Evolutionary conservation across 2,888 invertebrate genomes (phyloP), one percentile per base, ranked within the genome.

Genomic region (Mesopsocus fuscifrons): DNA sequence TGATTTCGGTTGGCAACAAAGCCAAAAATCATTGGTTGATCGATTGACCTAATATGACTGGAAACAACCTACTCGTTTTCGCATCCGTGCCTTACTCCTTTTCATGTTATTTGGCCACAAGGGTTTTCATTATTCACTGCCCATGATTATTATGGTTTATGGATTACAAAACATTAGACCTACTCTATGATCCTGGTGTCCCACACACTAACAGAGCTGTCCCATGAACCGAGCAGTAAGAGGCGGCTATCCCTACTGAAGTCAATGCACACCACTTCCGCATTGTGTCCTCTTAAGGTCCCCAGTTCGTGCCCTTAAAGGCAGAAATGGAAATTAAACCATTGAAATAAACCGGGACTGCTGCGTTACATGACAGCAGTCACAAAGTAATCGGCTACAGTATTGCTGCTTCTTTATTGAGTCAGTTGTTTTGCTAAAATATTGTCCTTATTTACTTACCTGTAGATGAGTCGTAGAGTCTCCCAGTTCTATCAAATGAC

Each of bases 221-320:
- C 84, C 57, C 84, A 84, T 2, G 83, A 83, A 4, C 80, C 83
- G 0, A 82, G 82, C 51, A 84, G 69, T 46, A 84, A 59, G 41
- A 73, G 61, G 51, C 71, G 71, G 1, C 80, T 80, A 49, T 73
- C 71, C 8, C 61, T 70, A 53, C 72, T 77, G 54, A 81, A 83
- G 52, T 74, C 71, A 9, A 81, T 61, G 0, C 76, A 71, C 43
- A 83, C 76, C 41, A 85, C 76, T 60, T 83, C 83, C 1, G 75
- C 81, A 2, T 72, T 69, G 56, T 85, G 84, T 1, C 77, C 75
- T n/a, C 52, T 53, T 48, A 77, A 65, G 2, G 65, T 65, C 40
- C 69, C 68, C 43, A 76, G 54, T 50, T 77, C 75, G 38, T 66
- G 63, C 2, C 75, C 74, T 73, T 50, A 3, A 51, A 49, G 23